phyloP scores from a whole-genome alignment of 2,113 vertebrate genomes.

The Tylochromis polylepis region DNA sequence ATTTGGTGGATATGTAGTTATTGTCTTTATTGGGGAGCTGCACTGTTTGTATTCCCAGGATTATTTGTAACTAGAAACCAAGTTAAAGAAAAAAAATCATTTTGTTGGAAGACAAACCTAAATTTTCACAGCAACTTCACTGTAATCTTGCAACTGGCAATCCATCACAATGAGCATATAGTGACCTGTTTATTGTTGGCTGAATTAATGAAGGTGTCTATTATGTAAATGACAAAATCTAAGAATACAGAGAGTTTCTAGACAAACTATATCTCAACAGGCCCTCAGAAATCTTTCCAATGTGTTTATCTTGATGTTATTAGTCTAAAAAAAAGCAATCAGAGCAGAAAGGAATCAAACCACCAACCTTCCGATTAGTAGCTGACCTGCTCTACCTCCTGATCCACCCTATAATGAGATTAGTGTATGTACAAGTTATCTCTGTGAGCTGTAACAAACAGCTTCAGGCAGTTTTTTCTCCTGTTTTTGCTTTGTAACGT shows the following conservation, averaged over 20 bases:
- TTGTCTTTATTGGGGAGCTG: background rate
- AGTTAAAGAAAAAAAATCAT: background rate
- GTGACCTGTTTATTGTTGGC: background rate
- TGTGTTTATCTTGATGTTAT: background rate
- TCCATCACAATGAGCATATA: background rate
- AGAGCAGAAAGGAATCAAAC: background rate
- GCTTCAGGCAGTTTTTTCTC: background rate
- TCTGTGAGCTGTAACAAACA: accelerated
- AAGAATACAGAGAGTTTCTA: background rate
- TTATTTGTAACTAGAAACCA: background rate
- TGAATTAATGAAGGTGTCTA: background rate
- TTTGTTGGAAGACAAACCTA: background rate
- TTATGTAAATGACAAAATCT: background rate
- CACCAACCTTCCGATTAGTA: background rate
- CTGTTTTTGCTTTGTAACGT: background rate
- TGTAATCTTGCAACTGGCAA: background rate
- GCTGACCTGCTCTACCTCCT: background rate
- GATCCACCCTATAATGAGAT: background rate
- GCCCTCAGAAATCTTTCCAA: background rate
- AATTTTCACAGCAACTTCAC: background rate
- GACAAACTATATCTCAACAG: background rate
- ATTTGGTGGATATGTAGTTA: background rate
- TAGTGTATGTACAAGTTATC: background rate
- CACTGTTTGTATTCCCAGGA: background rate
- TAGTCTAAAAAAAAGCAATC: background rate